phyloP scores from a whole-genome alignment of 1,140 invertebrate species.

The Paralvinella palmiformis region DNA sequence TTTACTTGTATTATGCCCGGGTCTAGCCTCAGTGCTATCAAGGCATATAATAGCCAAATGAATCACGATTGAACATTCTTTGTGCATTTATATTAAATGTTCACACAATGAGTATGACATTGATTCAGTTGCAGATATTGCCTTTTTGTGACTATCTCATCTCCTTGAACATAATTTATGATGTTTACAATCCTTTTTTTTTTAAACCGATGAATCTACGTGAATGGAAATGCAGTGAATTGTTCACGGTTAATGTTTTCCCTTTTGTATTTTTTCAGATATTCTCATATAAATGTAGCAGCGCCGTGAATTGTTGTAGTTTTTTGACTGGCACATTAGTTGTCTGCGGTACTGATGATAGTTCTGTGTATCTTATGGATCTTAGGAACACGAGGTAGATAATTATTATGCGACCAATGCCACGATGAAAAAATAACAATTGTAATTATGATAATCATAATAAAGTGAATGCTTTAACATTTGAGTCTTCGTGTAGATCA shows the following conservation, averaged over 20 bases:
- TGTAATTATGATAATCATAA: background rate
- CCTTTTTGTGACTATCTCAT: background rate
- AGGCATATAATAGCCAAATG: no score
- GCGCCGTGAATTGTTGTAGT: constrained; percentile 52
- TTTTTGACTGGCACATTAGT: constrained; percentile 40
- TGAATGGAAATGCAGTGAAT: background rate
- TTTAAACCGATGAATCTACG: background rate
- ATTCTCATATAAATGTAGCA: constrained; percentile 39
- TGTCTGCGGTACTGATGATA: constrained; percentile 50
- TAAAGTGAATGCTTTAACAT: background rate
- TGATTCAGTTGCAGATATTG: background rate
- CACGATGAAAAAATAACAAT: background rate
- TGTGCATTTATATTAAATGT: background rate
- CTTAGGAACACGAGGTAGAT: constrained; percentile 44
- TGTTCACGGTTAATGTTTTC: constrained; percentile 2
- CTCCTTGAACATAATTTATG: background rate
- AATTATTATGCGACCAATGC: background rate
- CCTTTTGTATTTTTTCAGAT: constrained; percentile 31
- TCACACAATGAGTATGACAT: background rate
- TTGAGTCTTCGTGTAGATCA: background rate
- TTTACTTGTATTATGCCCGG: no score
- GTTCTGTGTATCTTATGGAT: constrained; percentile 42
- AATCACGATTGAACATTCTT: no score
- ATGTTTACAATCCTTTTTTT: background rate
- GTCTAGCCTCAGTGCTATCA: no score